phyloP scores from a whole-genome alignment of 2,797 vertebrate genomes.

The Phataginus tetradactyla region DNA sequence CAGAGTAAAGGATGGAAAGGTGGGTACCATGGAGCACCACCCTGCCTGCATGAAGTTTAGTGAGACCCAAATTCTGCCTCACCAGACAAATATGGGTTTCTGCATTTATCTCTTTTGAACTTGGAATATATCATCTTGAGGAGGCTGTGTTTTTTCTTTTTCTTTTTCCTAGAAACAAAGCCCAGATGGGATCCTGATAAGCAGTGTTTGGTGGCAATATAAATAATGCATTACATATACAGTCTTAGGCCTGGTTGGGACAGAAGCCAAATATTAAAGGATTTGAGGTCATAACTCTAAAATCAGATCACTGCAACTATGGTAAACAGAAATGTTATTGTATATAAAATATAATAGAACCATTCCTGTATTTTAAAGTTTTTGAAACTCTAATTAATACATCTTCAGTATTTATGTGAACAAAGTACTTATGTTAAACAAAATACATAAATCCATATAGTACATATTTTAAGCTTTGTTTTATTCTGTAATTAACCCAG shows the following conservation, averaged over 20 bases:
- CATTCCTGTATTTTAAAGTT: background rate
- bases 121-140: background rate
- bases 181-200: background rate
- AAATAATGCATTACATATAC: background rate
- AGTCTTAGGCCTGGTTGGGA: background rate
- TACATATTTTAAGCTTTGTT: background rate
- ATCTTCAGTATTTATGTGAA: background rate
- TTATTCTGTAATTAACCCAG: constrained; percentile 11
- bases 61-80: background rate
- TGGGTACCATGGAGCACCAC: background rate
- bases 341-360: background rate
- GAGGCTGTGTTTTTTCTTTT: background rate
- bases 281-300: background rate
- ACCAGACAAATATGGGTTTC: background rate
- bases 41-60: background rate
- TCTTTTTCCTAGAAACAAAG: constrained; percentile 50
- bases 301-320: background rate
- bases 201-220: background rate
- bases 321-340: background rate
- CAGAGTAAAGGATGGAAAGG: background rate
- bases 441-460: background rate
- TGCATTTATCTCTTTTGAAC: background rate
- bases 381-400: background rate
- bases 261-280: background rate
- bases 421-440: background rate